Evolutionary conservation across 2,888 invertebrate species (phyloP).

Genomic region (Oegoconia quadripuncta): DNA sequence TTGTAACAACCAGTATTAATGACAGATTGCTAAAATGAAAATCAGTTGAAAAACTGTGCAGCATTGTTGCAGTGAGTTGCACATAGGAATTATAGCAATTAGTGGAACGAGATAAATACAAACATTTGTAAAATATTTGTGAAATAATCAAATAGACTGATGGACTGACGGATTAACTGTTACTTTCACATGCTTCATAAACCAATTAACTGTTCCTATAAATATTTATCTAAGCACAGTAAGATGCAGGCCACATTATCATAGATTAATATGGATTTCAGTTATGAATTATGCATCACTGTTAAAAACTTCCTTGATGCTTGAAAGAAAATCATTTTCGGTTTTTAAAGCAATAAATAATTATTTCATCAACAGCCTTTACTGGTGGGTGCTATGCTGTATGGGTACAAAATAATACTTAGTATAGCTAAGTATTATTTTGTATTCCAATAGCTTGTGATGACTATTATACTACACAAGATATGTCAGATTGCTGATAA

Average conservation of each 20-base stretch:
- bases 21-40: too few relatives aligned
- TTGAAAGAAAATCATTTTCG: neutral
- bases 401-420: too few relatives aligned
- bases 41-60: too few relatives aligned
- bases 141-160: slow-evolving; percentile 5
- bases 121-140: neutral
- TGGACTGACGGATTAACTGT: slow-evolving; percentile 30
- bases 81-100: too few relatives aligned
- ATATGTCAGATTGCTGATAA: too few relatives aligned
- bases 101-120: neutral
- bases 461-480: too few relatives aligned
- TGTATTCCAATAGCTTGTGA: too few relatives aligned
- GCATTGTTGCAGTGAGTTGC: too few relatives aligned
- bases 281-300: slow-evolving; percentile 2
- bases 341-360: neutral
- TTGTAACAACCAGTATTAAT: too few relatives aligned
- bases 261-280: slow-evolving; percentile 32
- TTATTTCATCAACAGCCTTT: too few relatives aligned
- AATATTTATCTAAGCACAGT: slow-evolving; percentile 41
- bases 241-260: slow-evolving; percentile 27
- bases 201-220: slow-evolving; percentile 45
- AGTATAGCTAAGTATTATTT: too few relatives aligned
- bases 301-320: neutral
- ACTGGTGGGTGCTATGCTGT: too few relatives aligned
- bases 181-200: slow-evolving; percentile 51